Base-by-base conservation (phyloP, 2,797 vertebrate species). In the Mormyrops boulengeri region DNA sequence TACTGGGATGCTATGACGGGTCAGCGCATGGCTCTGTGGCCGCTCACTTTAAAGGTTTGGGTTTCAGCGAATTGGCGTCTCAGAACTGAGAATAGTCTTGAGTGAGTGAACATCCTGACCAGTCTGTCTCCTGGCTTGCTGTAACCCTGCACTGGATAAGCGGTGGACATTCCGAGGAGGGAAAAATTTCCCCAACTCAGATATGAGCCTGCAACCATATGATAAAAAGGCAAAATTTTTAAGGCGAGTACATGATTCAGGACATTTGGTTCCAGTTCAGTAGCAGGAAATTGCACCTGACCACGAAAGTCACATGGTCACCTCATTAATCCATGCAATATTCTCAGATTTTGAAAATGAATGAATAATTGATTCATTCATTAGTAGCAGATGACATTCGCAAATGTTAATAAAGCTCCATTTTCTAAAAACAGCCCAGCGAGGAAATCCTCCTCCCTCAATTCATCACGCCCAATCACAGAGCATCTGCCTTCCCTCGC, bases 281-380 rank as follows among this genome's bases (percentile, higher is more conserved):
- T 22, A 62, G 41, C 57, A 66, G 87, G 57, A 38, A 88, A 47
- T 47, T 26, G 55, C n/a, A 88, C 57, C 55, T 66, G 55, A 88
- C 38, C 87, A 88, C 8, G 9, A 85, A 85, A 26, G 50, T 88
- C 30, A 89, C 62, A 50, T 82, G 62, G 12, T n/a, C 90, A 17
- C 41, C 89, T 91, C 91, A 94, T 95, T 90, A 86, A 91, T 94
- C 94, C 88, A 30, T 91, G 93, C 93, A 88, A 91, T 90, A 5
- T 91, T 91, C 93, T 94, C 87, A 93, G 92, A 94, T 93, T 91
- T 91, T 38, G 50, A 89, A 92, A 92, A 92, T 19, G 30, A 87
- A 94, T 95, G 92, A 96, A 96, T 96, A 95, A 96, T 96, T 95
- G 88, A 96, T 95, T 92, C 90, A 90, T 93, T 95, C 95, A 96